Evolutionary conservation across 2,797 vertebrate species (phyloP).

Genomic region (Spinus olivaceus): DNA sequence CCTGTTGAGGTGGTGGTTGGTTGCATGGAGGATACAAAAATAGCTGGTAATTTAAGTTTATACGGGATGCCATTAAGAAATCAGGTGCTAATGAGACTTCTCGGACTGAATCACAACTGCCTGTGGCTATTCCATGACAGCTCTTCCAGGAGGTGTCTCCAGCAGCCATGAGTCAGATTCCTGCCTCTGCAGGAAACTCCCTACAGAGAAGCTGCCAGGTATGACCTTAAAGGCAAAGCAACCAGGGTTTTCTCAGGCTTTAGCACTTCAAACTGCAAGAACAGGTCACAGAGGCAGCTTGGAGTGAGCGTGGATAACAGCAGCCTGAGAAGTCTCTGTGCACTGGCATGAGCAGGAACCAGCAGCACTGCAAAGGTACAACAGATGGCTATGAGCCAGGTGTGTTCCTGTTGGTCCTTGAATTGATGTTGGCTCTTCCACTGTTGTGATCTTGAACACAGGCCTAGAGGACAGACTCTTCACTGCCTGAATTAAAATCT

Average conservation of each 20-base stretch:
- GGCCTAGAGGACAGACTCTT: slow-evolving; percentile 21
- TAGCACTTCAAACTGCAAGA: background rate
- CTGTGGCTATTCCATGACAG: background rate
- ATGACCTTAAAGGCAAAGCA: background rate
- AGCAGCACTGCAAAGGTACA: background rate
- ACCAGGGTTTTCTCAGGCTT: background rate
- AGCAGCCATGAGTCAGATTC: slow-evolving; percentile 16
- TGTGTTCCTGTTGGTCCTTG: background rate
- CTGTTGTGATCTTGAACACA: background rate
- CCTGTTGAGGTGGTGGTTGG: background rate
- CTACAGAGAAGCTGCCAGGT: background rate
- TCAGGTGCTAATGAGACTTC: slow-evolving; percentile 28
- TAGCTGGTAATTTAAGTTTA: background rate
- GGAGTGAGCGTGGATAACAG: background rate
- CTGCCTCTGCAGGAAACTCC: slow-evolving; percentile 5
- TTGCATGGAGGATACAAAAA: background rate
- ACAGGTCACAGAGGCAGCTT: background rate
- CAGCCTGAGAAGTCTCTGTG: background rate
- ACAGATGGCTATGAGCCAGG: background rate
- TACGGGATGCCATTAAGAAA: background rate
- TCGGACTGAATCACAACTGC: slow-evolving; percentile 1
- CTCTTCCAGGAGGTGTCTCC: slow-evolving; percentile 21
- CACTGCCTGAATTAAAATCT: background rate
- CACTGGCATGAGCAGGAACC: background rate
- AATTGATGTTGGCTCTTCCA: background rate